These are phyloP conservation scores for Ciconia boyciana DNA, from an alignment of 2,113 vertebrate species.

Conservation along the genomic window DNA sequence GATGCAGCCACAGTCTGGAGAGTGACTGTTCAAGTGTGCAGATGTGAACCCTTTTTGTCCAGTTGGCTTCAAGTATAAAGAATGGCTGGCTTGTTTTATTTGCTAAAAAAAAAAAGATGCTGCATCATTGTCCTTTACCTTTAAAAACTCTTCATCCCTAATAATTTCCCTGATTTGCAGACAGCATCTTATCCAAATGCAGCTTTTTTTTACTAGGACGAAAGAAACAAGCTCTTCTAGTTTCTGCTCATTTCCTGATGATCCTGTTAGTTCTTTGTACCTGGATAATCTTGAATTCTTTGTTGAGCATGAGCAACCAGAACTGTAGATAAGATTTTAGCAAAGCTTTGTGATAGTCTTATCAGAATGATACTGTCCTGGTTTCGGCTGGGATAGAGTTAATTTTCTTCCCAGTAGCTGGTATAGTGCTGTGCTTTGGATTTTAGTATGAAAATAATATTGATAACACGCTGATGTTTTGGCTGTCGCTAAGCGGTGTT, in stretches of 20 bases:
- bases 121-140: not conserved
- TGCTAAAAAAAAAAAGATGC: not conserved
- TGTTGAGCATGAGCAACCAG: not conserved
- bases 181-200: not conserved
- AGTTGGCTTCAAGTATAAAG: not conserved
- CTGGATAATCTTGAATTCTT: not conserved
- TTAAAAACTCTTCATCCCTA: not conserved
- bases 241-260: not conserved
- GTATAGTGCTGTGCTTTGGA: too few relatives aligned
- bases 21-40: not conserved
- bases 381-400: too few relatives aligned
- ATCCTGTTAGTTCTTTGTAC: not conserved
- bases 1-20: not conserved
- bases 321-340: not conserved
- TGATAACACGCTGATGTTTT: too few relatives aligned
- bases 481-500: too few relatives aligned
- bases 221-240: not conserved
- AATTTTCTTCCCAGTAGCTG: too few relatives aligned
- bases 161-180: not conserved
- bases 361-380: not conserved
- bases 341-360: not conserved
- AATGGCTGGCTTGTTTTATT: not conserved
- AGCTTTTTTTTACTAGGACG: not conserved
- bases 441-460: too few relatives aligned
- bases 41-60: not conserved